phyloP scores from a whole-genome alignment of 2,888 invertebrate species.

The Drosophila paramelanica region DNA sequence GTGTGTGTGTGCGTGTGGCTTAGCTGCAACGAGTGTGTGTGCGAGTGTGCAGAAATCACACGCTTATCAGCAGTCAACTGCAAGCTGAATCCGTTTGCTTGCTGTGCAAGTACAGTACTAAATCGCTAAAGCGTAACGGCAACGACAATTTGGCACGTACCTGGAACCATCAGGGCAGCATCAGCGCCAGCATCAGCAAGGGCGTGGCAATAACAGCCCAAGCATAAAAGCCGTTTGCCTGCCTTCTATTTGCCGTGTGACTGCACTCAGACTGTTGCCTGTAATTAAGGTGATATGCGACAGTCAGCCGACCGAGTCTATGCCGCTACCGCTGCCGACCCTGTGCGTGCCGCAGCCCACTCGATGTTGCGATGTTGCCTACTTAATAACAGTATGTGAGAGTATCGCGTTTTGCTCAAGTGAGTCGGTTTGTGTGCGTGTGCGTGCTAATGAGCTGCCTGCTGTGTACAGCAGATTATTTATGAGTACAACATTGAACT shows the following conservation, averaged over 20 bases:
- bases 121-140: slow-evolving; percentile 79
- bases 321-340: slow-evolving; percentile 35
- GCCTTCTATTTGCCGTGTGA: slow-evolving; percentile 76
- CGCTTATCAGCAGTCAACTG: slow-evolving; percentile 80
- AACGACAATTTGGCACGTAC: slow-evolving; percentile 69
- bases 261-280: slow-evolving; percentile 80
- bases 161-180: slow-evolving; percentile 7
- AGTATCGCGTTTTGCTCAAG: slow-evolving; percentile 4
- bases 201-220: slow-evolving; percentile 59
- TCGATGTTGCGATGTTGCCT: slow-evolving; percentile 24
- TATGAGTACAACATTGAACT: slow-evolving; percentile 72
- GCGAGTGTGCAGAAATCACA: slow-evolving; percentile 66
- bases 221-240: slow-evolving; percentile 78
- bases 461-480: slow-evolving; percentile 73
- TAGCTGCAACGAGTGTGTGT: neutral
- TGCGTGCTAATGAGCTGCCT: slow-evolving; percentile 76
- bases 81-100: slow-evolving; percentile 77
- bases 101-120: slow-evolving; percentile 64
- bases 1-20: slow-evolving; percentile 12
- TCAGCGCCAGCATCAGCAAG: slow-evolving; percentile 5
- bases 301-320: slow-evolving; percentile 67
- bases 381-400: slow-evolving; percentile 34
- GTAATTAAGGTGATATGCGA: slow-evolving; percentile 82
- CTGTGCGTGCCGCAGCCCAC: slow-evolving; percentile 40
- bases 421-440: neutral